A percentile compares a stretch with the other conserved stretches of the same genome.
phyloP scores from a whole-genome alignment of 2,113 vertebrate genomes.

The Glareola pratincola region DNA sequence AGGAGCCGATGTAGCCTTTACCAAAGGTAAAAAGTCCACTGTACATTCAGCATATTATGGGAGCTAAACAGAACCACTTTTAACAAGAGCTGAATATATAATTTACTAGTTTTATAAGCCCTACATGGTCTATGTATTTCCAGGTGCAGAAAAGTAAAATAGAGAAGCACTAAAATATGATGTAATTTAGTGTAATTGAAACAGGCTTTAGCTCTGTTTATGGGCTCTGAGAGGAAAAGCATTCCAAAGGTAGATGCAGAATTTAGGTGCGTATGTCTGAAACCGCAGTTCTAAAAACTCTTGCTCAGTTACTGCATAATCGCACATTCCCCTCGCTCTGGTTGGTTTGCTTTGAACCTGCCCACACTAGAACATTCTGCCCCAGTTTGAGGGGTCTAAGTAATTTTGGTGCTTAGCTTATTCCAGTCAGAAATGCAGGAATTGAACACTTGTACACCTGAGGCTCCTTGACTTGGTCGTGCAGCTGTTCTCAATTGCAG shows the following conservation, averaged over 20 bases:
- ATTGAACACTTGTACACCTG: not conserved
- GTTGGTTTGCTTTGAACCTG: not conserved
- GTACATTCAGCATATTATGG: not conserved
- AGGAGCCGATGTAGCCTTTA: conserved; percentile 79
- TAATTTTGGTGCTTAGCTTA: not conserved
- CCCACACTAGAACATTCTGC: not conserved
- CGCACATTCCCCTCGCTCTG: not conserved
- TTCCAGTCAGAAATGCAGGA: not conserved
- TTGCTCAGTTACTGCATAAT: not conserved
- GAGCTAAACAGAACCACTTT: not conserved
- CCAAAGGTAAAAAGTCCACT: conserved; percentile 71
- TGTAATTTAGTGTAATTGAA: not conserved
- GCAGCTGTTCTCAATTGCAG: not conserved
- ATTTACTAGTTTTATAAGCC: not conserved
- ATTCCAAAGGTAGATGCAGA: not conserved
- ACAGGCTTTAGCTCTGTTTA: not conserved
- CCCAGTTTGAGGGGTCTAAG: not conserved
- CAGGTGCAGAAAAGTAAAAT: not conserved
- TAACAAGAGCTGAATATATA: not conserved
- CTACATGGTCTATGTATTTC: not conserved
- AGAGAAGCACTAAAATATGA: not conserved
- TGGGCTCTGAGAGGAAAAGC: not conserved
- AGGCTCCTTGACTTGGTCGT: not conserved
- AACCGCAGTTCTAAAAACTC: not conserved
- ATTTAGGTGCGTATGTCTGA: not conserved